Conservation (phyloP, 2,888 invertebrate species). For the Agapostemon virescens region DNA sequence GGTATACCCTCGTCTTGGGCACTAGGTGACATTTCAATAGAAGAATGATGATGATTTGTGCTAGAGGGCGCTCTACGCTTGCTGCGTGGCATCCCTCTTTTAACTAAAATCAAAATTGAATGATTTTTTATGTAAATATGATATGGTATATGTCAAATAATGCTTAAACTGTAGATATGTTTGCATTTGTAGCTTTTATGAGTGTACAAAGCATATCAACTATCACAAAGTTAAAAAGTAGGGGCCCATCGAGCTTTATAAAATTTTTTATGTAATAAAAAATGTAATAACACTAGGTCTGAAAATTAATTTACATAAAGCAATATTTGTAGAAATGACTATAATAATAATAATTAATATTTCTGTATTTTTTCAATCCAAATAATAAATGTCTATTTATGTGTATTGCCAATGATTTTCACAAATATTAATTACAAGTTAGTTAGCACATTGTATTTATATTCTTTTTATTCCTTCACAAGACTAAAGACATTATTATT, state of each 20-base stretch:
- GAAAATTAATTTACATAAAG: neutral
- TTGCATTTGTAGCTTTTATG: neutral
- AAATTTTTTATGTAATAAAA: neutral
- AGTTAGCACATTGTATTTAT: neutral
- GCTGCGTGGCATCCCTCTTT: conserved; percentile 80
- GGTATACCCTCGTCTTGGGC: conserved; percentile 77
- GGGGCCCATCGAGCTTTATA: too few species aligned
- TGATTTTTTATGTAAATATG: neutral
- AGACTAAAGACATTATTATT: neutral
- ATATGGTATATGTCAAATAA: neutral
- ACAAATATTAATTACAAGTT: neutral
- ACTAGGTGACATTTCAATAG: conserved; percentile 78
- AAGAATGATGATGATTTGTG: conserved; percentile 76
- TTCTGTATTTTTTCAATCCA: neutral
- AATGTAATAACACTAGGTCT: too few species aligned
- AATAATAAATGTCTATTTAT: neutral
- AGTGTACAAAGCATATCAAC: neutral
- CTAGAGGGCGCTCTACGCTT: conserved; percentile 80
- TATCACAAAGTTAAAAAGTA: neutral
- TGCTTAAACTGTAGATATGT: neutral
- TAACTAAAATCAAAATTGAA: conserved; percentile 61
- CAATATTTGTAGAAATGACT: neutral
- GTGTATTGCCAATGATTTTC: neutral
- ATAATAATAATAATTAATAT: neutral
- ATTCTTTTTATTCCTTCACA: neutral